Base-by-base conservation (phyloP, 2,888 invertebrate genomes). In the Melieria crassipennis region DNA sequence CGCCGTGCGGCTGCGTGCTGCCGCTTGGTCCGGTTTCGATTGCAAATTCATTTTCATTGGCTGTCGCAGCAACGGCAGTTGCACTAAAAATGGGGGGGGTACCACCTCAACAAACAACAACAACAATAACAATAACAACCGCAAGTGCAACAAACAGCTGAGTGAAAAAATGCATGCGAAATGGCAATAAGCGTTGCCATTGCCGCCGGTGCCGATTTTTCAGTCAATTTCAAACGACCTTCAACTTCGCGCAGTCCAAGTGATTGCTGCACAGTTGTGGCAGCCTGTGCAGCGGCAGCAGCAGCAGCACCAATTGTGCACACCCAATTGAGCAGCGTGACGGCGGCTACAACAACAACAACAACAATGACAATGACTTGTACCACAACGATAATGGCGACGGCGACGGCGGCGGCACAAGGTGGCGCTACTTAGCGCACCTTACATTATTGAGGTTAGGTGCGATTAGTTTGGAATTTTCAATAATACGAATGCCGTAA, bases 151-250 rank as follows among this genome's bases (percentile, higher is more conserved):
- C 48, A 16, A 46, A 56, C 16, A 45, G 45, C 43, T 16, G 45
- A 10, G 11, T 42, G 64, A 64, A 64, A 45, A 52, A 46, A 4
- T 13, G 55, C 45, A 43, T 61, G n/a, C 46, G 45, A 9, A 46
- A 11, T 5, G 5, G 7, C n/a, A 65, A 45, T 5, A 55, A 65
- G 45, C 65, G 45, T 9, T 43, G 63, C 50, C 48, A 43, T 45
- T 13, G 57, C 30, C 50, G 58, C 48, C 9, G 42, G 16, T 30
- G 58, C 9, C 46, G 58, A 55, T 66, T 62, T 47, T 63, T 63
- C 52, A 58, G 64, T 65, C 71, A 78, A 77, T 76, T 72, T 78
- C 75, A 74, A 76, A 76, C 78, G 82, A 81, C 79, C 80, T 79
- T 79, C 62, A 67, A 73, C 64, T 68, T 70, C 60, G 70, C 71